phyloP scores from a whole-genome alignment of 2,888 invertebrate species.

The Xanthia icteritia region DNA sequence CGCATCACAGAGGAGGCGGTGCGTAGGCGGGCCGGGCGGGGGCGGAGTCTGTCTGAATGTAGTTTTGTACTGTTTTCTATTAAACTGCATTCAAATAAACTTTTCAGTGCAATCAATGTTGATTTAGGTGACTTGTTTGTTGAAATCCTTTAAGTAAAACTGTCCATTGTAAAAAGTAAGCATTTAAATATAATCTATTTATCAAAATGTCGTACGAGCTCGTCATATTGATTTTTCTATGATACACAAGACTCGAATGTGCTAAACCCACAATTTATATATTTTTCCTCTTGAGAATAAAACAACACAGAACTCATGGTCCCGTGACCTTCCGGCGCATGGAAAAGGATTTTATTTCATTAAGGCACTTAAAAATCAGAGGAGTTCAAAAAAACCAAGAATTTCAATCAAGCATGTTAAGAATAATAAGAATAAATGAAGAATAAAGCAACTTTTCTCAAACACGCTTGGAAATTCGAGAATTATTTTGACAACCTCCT shows the following conservation, averaged over 20 bases:
- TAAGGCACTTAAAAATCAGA: no score
- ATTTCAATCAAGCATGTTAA: no score
- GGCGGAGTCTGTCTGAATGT: conserved; percentile 21
- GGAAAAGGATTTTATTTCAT: no score
- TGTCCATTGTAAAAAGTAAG: neutral
- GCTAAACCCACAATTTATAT: neutral
- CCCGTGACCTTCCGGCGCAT: no score
- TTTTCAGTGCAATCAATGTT: conserved; percentile 4
- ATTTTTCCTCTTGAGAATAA: no score
- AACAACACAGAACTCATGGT: no score
- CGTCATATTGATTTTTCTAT: neutral
- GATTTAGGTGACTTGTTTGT: neutral
- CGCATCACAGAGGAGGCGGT: conserved; percentile 5
- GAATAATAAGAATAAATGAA: no score
- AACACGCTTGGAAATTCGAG: no score
- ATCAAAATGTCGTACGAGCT: neutral
- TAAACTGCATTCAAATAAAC: neutral
- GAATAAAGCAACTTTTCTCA: no score
- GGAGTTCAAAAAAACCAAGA: no score
- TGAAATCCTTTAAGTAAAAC: conserved; percentile 4
- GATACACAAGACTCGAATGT: neutral
- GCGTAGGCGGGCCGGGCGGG: neutral
- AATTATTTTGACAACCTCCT: no score
- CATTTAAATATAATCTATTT: neutral
- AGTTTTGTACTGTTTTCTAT: no score